These are phyloP conservation scores for Xylophagus ater DNA, from an alignment of 2,888 invertebrate genomes.

Conservation along the genomic window DNA sequence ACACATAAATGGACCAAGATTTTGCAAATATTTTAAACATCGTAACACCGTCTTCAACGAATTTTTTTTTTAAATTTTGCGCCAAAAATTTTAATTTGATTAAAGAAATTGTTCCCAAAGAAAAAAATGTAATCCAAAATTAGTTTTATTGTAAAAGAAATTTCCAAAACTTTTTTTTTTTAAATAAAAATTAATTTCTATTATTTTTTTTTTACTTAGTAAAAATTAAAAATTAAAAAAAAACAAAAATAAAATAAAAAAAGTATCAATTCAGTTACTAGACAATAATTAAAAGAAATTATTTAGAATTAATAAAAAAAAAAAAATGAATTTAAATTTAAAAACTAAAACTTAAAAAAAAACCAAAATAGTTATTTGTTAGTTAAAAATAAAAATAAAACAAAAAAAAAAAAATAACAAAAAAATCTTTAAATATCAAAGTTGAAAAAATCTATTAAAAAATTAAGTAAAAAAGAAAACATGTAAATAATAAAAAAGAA, in stretches of 20 bases:
- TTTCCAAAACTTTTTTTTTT: too few species aligned
- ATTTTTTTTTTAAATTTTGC: too few species aligned
- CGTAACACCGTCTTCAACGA: too few species aligned
- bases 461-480: constrained; percentile 2
- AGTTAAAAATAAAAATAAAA: constrained; percentile 1
- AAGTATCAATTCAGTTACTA: constrained; percentile 14
- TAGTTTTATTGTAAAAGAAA: too few species aligned
- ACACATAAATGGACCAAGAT: not conserved
- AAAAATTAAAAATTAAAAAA: not conserved
- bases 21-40: too few species aligned
- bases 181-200: too few species aligned
- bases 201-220: not conserved
- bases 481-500: constrained; percentile 8
- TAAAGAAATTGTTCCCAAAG: too few species aligned
- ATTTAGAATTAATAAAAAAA: constrained; percentile 4
- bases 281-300: constrained; percentile 15
- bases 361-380: constrained; percentile 11
- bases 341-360: constrained; percentile 2
- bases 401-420: constrained; percentile 4
- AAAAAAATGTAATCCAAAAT: too few species aligned
- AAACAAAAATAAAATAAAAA: not conserved
- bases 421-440: constrained; percentile 5
- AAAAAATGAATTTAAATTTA: constrained; percentile 6
- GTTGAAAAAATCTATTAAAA: constrained; percentile 1
- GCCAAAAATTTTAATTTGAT: too few species aligned